Conservation (phyloP, 2,797 vertebrate genomes). For the Sternotherus odoratus region DNA sequence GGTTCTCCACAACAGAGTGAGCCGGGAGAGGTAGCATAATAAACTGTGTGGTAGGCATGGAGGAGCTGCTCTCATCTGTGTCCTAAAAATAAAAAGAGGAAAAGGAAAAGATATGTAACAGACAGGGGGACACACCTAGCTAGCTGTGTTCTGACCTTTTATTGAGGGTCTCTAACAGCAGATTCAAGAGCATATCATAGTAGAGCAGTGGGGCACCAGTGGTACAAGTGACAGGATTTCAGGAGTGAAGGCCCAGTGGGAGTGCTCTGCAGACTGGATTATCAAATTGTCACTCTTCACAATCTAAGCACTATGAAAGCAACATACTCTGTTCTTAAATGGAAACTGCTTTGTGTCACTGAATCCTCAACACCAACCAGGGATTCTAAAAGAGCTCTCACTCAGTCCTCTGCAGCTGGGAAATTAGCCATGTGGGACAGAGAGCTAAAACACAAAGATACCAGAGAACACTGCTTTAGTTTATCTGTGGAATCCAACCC, state of each 20-base stretch:
- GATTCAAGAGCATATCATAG: background rate
- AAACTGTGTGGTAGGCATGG: constrained; percentile 84
- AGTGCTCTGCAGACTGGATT: background rate
- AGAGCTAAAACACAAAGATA: background rate
- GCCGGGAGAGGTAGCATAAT: constrained; percentile 92
- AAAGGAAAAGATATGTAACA: constrained; percentile 7
- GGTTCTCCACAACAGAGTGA: constrained; percentile 84
- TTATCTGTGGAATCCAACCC: background rate
- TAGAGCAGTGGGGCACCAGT: background rate
- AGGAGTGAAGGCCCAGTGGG: background rate
- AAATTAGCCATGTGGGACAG: background rate
- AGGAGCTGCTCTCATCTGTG: constrained; percentile 83
- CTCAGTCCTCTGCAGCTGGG: background rate
- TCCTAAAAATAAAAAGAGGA: constrained; percentile 80
- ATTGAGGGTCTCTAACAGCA: background rate
- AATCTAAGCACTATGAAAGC: background rate
- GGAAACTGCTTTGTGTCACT: background rate
- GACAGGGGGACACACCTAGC: background rate
- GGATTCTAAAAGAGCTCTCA: background rate
- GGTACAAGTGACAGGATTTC: background rate
- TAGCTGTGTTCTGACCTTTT: background rate
- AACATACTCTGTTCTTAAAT: background rate
- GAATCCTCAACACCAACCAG: background rate
- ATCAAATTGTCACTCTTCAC: background rate
- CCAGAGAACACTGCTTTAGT: background rate